Conservation (phyloP, 2,888 invertebrate species). For the Drosophila sordidula region DNA sequence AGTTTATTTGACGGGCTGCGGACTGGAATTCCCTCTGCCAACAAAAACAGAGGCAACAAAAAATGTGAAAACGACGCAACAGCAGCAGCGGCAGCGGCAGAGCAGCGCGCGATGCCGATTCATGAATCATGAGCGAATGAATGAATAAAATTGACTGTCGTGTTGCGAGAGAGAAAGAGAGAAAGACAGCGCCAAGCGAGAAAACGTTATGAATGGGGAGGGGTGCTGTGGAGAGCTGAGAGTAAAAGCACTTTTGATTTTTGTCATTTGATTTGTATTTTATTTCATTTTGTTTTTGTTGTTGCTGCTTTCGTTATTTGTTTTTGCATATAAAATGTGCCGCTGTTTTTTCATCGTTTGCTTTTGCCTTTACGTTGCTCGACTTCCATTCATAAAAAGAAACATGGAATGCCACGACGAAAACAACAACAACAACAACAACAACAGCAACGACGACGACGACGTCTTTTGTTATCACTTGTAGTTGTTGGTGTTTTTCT, state of each 20-base stretch:
- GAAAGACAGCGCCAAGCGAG: background rate
- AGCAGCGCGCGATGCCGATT: slow-evolving; percentile 38
- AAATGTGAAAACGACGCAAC: slow-evolving; percentile 56
- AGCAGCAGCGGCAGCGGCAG: background rate
- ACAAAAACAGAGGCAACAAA: slow-evolving; percentile 30
- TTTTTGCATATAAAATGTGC: slow-evolving; percentile 57
- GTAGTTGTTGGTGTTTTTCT: slow-evolving; percentile 32
- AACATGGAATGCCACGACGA: slow-evolving; percentile 48
- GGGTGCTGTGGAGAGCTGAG: slow-evolving; percentile 21
- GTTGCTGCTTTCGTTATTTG: slow-evolving; percentile 39
- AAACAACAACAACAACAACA: slow-evolving; percentile 21
- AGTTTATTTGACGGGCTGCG: slow-evolving; percentile 30
- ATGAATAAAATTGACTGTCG: slow-evolving; percentile 74
- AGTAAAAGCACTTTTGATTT: slow-evolving; percentile 61
- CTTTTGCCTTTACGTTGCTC: slow-evolving; percentile 30
- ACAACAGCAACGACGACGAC: slow-evolving; percentile 22
- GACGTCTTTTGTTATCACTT: slow-evolving; percentile 65
- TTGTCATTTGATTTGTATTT: slow-evolving; percentile 62
- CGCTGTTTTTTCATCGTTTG: slow-evolving; percentile 37
- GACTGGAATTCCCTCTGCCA: slow-evolving; percentile 53
- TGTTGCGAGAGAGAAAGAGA: slow-evolving; percentile 29
- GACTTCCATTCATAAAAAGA: slow-evolving; percentile 66
- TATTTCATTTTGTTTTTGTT: slow-evolving; percentile 28
- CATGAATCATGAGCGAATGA: slow-evolving; percentile 60
- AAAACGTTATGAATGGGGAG: slow-evolving; percentile 6